Conservation (phyloP, 2,113 vertebrate species). For the Scortum barcoo region DNA sequence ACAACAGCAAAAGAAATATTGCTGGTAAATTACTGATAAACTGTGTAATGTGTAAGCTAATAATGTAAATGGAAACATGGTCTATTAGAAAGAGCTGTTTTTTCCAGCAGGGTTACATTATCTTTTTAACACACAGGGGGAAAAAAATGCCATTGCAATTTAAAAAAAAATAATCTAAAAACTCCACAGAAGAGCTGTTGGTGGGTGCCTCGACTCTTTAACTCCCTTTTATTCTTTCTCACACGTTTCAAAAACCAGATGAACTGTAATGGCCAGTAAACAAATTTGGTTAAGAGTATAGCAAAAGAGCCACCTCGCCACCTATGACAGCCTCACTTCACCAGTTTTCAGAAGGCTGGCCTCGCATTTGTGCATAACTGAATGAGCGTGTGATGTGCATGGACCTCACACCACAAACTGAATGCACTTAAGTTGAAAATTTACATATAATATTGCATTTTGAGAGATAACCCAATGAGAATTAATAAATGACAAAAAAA, state of each 20-base stretch:
- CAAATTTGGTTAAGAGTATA: not conserved
- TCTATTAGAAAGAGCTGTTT: conserved; percentile 11
- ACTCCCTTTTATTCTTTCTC: not conserved
- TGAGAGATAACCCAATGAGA: too few species aligned
- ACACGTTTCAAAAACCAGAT: not conserved
- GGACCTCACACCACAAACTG: too few species aligned
- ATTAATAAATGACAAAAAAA: too few species aligned
- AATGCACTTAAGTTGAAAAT: too few species aligned
- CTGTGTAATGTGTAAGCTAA: conserved; percentile 40
- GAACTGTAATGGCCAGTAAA: not conserved
- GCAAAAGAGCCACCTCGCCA: not conserved
- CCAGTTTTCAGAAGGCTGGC: not conserved
- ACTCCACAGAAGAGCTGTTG: not conserved
- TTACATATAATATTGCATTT: too few species aligned
- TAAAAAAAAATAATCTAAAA: not conserved
- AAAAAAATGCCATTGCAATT: not conserved
- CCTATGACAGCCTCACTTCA: not conserved
- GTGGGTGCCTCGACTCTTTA: not conserved
- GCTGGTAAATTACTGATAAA: conserved; percentile 55
- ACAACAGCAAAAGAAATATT: conserved; percentile 34
- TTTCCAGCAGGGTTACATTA: not conserved
- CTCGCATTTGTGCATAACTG: not conserved
- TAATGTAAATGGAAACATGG: conserved; percentile 36
- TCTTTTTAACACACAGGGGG: not conserved
- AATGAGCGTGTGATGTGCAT: too few species aligned